Evolutionary conservation across 2,113 vertebrate genomes (phyloP).

Genomic region (Charadrius vociferus): DNA sequence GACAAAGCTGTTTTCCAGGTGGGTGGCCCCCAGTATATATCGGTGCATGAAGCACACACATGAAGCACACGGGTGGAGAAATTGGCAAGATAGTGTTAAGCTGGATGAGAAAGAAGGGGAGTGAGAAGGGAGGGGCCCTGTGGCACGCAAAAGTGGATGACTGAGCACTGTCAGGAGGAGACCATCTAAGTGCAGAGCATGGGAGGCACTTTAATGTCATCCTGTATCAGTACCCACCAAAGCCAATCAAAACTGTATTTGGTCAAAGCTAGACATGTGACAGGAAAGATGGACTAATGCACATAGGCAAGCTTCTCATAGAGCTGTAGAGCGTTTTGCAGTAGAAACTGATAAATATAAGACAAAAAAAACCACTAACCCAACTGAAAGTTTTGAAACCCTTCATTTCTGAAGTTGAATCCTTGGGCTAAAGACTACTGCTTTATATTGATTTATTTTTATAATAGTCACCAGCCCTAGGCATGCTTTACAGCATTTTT

Average conservation of each 20-base stretch:
- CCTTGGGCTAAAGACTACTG: not conserved
- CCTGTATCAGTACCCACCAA: not conserved
- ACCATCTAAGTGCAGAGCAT: rapidly evolving
- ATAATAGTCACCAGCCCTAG: not conserved
- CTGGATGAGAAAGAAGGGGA: not conserved
- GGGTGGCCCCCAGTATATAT: not conserved
- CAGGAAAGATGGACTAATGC: not conserved
- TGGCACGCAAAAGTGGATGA: not conserved
- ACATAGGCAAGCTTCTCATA: not conserved
- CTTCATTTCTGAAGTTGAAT: not conserved
- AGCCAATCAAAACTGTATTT: not conserved
- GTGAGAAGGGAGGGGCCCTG: rapidly evolving
- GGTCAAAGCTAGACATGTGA: not conserved
- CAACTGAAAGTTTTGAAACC: not conserved
- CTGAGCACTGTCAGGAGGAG: not conserved
- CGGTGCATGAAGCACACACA: not conserved
- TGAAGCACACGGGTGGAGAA: not conserved
- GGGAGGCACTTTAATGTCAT: not conserved
- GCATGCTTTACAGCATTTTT: not conserved
- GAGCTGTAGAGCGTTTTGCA: not conserved
- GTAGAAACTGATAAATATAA: not conserved
- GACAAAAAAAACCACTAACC: not conserved
- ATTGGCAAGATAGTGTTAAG: not conserved
- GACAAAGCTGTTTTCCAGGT: not conserved
- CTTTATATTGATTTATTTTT: not conserved